Percentiles rank a stretch among this genome's conserved stretches.
phyloP scores from a whole-genome alignment of 2,113 vertebrate genomes.

The Pangasianodon gigas region DNA sequence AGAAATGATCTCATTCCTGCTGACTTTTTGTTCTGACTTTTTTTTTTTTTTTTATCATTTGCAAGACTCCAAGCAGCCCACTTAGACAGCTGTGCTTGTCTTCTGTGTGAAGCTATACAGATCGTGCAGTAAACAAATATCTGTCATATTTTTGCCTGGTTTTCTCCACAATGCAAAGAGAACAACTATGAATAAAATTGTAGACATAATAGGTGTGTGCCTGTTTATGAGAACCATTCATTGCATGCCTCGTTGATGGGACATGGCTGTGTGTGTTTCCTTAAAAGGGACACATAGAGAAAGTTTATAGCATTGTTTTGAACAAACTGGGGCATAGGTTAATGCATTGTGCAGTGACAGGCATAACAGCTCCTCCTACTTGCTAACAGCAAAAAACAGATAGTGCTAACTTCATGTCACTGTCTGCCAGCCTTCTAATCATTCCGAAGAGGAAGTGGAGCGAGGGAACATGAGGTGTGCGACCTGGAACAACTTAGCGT shows the following conservation, averaged over 20 bases:
- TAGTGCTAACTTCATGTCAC: neutral
- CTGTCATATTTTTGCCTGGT: conserved; percentile 17
- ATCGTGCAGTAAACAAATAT: conserved; percentile 42
- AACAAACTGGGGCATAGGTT: conserved; percentile 33
- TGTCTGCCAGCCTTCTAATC: neutral
- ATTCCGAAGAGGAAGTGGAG: neutral
- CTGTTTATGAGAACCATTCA: neutral
- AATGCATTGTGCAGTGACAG: neutral
- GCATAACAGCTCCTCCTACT: neutral
- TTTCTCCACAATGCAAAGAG: neutral
- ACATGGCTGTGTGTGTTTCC: neutral
- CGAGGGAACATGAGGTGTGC: neutral
- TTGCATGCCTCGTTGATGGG: neutral
- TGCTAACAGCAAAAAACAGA: conserved; percentile 8
- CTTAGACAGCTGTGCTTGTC: neutral
- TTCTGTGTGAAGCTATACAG: neutral
- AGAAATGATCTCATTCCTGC: neutral
- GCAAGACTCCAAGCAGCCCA: neutral
- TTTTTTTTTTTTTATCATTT: neutral
- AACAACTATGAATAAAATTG: neutral
- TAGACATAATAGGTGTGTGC: neutral
- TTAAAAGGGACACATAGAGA: neutral
- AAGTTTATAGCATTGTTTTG: conserved; percentile 18
- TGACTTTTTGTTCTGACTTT: neutral
- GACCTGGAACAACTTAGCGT: neutral